Evolutionary conservation across 2,113 vertebrate species (phyloP), one percentile per base, ranked within the genome.

Genomic region (Menura novaehollandiae): DNA sequence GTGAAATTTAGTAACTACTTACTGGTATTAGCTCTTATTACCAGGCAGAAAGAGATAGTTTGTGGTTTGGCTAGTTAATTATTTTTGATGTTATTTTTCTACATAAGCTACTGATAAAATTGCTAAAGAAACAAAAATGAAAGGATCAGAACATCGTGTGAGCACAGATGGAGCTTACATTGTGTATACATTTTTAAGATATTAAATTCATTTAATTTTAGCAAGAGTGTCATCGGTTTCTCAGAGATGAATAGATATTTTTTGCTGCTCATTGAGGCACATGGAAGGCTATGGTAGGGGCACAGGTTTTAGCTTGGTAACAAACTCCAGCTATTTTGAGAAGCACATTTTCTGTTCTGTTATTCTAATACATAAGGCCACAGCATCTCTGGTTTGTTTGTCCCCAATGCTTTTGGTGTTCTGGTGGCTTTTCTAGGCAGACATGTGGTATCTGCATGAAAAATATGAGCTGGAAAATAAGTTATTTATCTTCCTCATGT

Each of bases 401-500:
- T 44, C 56, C 46, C 20, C 41, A 39, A 0, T 22, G 39, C 13
- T 80, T 77, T 44, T 30, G 44, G 16, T 64, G 46, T 83, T 71
- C 28, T 59, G 19, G 33, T 44, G 49, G 33, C 51, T 80, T 52
- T 74, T 24, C 63, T 55, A 53, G 18, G 33, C 43, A 72, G 71
- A 62, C 17, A 11, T 3, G 2, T n/a, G 44, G 33, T 59, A 24
- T 23, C n/a, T 53, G 30, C 37, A 19, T 0, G 1, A 33, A 78
- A 64, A 83, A 49, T 28, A 67, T 12, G 32, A 47, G 8, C 37
- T 30, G 37, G 33, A 63, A 83, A 74, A 18, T 12, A 67, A 60
- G 46, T 82, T 78, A 53, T 11, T 49, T 1, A 17, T 55, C 62
- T 58, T 79, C 1, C 1, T 72, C 0, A 0, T 67, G 10, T 59